A percentile compares a stretch with the other conserved stretches of the same genome.
Conservation (phyloP, 2,797 vertebrate species). For the Spinus pinus region DNA sequence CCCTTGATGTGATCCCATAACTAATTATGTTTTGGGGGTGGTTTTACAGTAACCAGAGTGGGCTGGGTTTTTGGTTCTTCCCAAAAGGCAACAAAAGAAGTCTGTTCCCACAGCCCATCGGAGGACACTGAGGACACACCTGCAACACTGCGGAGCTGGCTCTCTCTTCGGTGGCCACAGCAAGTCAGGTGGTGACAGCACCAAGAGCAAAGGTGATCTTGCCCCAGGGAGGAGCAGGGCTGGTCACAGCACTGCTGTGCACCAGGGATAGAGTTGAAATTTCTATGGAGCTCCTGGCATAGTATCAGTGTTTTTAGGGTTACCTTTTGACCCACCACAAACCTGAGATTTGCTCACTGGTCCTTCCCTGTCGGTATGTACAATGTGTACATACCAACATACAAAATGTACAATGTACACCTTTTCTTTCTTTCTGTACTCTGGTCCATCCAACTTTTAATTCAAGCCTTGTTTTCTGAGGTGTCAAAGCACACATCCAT, state of each 20-base stretch:
- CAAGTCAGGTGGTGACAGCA: background rate
- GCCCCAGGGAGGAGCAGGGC: accelerated
- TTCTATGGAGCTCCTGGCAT: background rate
- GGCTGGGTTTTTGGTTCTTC: background rate
- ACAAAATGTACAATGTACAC: too few species aligned
- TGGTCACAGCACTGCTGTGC: background rate
- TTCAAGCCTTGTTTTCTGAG: background rate
- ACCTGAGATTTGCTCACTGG: background rate
- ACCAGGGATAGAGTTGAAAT: background rate
- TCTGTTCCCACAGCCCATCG: accelerated
- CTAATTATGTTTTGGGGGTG: background rate
- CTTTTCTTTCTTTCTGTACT: background rate
- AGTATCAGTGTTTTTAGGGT: background rate
- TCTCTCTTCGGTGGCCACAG: accelerated
- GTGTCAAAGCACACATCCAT: background rate
- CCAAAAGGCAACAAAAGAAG: background rate
- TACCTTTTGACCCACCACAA: background rate
- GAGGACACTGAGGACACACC: background rate
- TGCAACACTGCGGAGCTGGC: background rate
- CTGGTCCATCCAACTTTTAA: background rate
- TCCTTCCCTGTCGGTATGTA: background rate
- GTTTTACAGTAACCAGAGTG: background rate
- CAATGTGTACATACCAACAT: too few species aligned
- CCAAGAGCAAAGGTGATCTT: background rate
- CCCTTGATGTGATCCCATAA: background rate